Conservation (phyloP, 2,797 vertebrate genomes). For the Telmatherina bonti region DNA sequence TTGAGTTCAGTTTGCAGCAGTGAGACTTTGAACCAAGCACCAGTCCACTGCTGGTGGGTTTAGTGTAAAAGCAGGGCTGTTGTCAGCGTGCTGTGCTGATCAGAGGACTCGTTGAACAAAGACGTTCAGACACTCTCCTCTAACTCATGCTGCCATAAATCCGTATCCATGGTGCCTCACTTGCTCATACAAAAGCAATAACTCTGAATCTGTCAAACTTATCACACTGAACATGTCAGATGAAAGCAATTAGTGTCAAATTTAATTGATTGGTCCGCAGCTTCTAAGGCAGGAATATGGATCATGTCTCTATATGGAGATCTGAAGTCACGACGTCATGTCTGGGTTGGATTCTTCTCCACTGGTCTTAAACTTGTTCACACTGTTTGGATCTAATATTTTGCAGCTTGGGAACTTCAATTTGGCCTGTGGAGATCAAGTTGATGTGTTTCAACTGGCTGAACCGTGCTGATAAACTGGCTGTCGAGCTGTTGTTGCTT, state of each 20-base stretch:
- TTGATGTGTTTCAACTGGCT: conserved; percentile 32
- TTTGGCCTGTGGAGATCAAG: conserved; percentile 14
- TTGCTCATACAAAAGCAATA: background rate
- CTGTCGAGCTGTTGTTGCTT: conserved; percentile 38
- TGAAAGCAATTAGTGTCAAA: background rate
- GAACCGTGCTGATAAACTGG: conserved; percentile 28
- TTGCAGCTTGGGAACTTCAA: conserved; percentile 26
- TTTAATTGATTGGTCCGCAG: conserved; percentile 5
- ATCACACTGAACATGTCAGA: background rate
- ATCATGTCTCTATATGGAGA: background rate
- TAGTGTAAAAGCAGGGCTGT: conserved; percentile 24
- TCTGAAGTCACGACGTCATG: background rate
- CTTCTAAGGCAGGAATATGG: background rate
- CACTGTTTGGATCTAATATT: background rate
- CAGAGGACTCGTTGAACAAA: conserved; percentile 23
- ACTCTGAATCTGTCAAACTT: background rate
- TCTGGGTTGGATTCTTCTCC: conserved; percentile 5
- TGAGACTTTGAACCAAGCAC: conserved; percentile 15
- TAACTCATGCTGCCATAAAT: conserved; percentile 7
- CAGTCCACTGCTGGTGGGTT: conserved; percentile 5
- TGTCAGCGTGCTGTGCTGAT: conserved; percentile 18
- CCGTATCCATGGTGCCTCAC: conserved; percentile 8
- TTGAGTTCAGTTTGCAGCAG: conserved; percentile 16
- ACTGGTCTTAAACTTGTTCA: background rate
- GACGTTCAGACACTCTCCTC: conserved; percentile 39